Evolutionary conservation across 2,888 invertebrate genomes (phyloP), one percentile per base, ranked within the genome.

Genomic region (Agonopterix alstromeriana): DNA sequence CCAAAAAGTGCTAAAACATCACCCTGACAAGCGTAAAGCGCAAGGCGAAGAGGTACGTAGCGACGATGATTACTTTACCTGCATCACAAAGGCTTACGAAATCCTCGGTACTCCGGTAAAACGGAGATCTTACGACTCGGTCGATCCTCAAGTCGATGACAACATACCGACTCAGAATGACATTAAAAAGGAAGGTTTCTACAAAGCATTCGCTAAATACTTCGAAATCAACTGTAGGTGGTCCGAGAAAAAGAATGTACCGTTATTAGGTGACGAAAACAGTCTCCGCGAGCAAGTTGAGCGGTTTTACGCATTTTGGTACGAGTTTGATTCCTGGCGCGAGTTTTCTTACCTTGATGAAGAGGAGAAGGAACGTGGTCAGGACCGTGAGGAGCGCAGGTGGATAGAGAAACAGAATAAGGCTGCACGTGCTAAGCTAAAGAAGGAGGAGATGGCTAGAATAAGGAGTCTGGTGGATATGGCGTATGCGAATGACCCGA

Each of bases 351-450:
- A 99, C 77, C 88, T 98, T 60, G 99, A 99, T 75, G 98, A 99
- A 82, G 99, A 99, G 76, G 99, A 99, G 70, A 99, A 99, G 75
- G 98, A 99, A 72, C 97, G 96, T 68, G 99, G 98, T 1, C 97
- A 98, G 75, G 98, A 96, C 79, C 93, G 99, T 1, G 98, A 98
- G 65, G 98, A 98, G 83, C 90, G 99, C 43, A 92, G 97, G 45
- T 99, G 98, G 95, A 99, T 99, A 72, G 99, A 99, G 73, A 99
- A 98, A 82, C 96, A 98, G 78, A 99, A 99, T 77, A 98, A 97
- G 90, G 94, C 92, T 1, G 97, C 96, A 7, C 90, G 99, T 44
- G 94, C 96, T 36, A 95, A 98, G 71, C 91, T 96, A 70, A 98
- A 98, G 86, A 99, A 99, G 77, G 98, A 99, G 73, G 99, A 99